These are phyloP conservation scores for Pangasianodon gigas DNA, from an alignment of 2,113 vertebrate species.

Conservation along the genomic window DNA sequence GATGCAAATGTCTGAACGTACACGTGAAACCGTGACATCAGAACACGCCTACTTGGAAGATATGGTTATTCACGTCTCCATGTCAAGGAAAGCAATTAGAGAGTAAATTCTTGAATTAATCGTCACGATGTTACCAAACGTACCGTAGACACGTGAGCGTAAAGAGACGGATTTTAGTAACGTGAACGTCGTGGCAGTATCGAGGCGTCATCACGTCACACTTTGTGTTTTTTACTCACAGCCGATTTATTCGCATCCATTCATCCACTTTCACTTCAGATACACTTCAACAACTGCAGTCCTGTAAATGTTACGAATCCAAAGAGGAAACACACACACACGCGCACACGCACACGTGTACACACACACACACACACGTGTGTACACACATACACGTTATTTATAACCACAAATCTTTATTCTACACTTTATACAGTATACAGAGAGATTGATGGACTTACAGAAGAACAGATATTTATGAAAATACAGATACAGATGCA, in stretches of 20 bases:
- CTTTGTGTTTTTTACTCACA: background rate
- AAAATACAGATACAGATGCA: slow-evolving; percentile 37
- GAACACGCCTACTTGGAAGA: background rate
- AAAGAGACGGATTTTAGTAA: background rate
- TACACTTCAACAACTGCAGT: background rate
- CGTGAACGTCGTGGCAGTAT: background rate
- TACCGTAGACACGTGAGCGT: background rate
- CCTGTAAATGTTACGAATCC: slow-evolving; percentile 1
- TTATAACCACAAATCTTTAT: slow-evolving; percentile 45
- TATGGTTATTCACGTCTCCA: background rate
- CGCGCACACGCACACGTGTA: background rate
- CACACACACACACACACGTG: background rate
- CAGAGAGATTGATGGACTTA: slow-evolving; percentile 39
- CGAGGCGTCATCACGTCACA: background rate
- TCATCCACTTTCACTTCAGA: background rate
- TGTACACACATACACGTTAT: slow-evolving; percentile 14
- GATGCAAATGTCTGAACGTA: background rate
- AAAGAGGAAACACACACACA: slow-evolving; percentile 36
- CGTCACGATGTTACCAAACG: background rate
- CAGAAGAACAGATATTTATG: slow-evolving; percentile 47
- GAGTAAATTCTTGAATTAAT: too few species aligned
- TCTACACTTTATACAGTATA: slow-evolving; percentile 34
- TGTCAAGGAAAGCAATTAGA: background rate
- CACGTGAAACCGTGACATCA: background rate
- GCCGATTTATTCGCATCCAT: background rate